These are phyloP conservation scores for Tetramorium simillimum DNA, from an alignment of 1,140 invertebrate species.

Conservation along the genomic window DNA sequence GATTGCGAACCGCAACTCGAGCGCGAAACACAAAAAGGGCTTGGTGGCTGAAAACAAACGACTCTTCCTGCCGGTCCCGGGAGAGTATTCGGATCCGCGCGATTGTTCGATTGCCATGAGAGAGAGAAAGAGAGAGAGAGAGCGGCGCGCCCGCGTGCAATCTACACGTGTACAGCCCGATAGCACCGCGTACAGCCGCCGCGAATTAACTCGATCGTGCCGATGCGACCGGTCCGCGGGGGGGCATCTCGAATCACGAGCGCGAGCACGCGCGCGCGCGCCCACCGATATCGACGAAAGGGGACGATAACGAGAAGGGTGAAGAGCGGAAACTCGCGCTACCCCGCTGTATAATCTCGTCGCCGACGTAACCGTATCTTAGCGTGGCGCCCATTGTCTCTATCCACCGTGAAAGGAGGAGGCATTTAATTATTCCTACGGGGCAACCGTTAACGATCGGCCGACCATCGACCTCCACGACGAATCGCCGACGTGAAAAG, in stretches of 20 bases:
- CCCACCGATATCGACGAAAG: constrained; percentile 52
- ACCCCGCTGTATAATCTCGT: constrained; percentile 57
- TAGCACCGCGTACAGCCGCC: constrained; percentile 41
- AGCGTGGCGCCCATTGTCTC: constrained; percentile 10
- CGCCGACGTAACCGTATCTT: constrained; percentile 65
- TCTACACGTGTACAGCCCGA: constrained; percentile 67
- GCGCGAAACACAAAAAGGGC: constrained; percentile 49
- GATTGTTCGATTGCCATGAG: constrained; percentile 41
- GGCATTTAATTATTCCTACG: constrained; percentile 74
- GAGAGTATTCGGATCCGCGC: constrained; percentile 41
- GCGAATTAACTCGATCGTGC: constrained; percentile 71
- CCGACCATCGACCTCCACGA: constrained; percentile 46
- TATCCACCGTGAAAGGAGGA: constrained; percentile 13
- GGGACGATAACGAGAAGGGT: constrained; percentile 57
- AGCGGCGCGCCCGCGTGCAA: constrained; percentile 44
- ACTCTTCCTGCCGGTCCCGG: constrained; percentile 48
- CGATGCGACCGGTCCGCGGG: constrained; percentile 62
- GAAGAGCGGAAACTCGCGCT: constrained; percentile 9
- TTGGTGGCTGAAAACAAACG: constrained; percentile 50
- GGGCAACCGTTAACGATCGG: constrained; percentile 49
- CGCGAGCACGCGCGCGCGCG: constrained; percentile 16
- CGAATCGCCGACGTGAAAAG: constrained; percentile 9
- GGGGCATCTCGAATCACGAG: constrained; percentile 67
- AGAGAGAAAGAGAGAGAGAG: not conserved
- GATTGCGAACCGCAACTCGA: constrained; percentile 58